phyloP scores from a whole-genome alignment of 2,797 vertebrate genomes.

The Rhinophrynus dorsalis region DNA sequence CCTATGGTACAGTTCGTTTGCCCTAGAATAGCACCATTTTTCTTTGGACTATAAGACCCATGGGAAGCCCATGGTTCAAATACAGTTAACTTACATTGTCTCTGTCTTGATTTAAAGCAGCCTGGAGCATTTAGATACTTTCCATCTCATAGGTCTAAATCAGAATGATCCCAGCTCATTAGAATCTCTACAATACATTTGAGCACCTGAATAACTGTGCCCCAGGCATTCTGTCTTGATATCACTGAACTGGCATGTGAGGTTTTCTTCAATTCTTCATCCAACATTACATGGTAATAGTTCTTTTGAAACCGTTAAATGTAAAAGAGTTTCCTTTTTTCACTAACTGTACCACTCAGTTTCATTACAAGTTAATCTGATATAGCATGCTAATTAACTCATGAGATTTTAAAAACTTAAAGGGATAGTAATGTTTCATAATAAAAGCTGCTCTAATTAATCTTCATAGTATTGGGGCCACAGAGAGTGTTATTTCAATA shows the following conservation, averaged over 20 bases:
- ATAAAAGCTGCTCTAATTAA: too few species aligned
- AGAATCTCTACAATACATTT: slow-evolving; percentile 29
- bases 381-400: too few species aligned
- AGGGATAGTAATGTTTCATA: too few species aligned
- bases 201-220: slow-evolving; percentile 34
- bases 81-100: not conserved
- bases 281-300: slow-evolving; percentile 33
- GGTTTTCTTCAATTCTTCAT: slow-evolving; percentile 32
- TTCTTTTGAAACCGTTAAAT: slow-evolving; percentile 29
- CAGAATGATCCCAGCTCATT: slow-evolving; percentile 11
- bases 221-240: slow-evolving; percentile 26
- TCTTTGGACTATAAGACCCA: too few species aligned
- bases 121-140: not conserved
- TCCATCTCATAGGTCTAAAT: not conserved
- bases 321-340: too few species aligned
- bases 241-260: slow-evolving; percentile 29
- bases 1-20: too few species aligned
- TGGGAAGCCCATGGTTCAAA: not conserved
- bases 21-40: too few species aligned
- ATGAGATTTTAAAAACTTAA: too few species aligned
- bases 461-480: too few species aligned
- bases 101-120: not conserved
- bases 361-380: too few species aligned
- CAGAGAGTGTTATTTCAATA: too few species aligned
- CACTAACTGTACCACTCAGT: too few species aligned